Percentiles rank a stretch among this genome's conserved stretches.
Conservation (phyloP, 2,797 vertebrate species). For the Coregonus ussuriensis region DNA sequence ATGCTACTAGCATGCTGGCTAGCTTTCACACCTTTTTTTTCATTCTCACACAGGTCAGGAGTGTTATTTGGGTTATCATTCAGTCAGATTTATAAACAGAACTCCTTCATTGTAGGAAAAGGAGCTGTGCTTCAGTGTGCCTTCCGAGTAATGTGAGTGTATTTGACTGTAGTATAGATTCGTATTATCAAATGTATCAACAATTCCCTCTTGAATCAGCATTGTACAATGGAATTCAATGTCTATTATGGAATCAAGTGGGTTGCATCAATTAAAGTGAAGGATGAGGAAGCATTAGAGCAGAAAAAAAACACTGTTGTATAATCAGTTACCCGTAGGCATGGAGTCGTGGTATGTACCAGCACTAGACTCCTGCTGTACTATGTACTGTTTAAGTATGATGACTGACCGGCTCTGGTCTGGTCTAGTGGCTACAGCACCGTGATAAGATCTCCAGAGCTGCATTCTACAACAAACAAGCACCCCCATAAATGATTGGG, state of each 20-base stretch:
- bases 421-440: slow-evolving; percentile 24
- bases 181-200: background rate
- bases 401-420: slow-evolving; percentile 62
- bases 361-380: slow-evolving; percentile 14
- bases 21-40: slow-evolving; percentile 39
- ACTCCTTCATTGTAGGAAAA: slow-evolving; percentile 59
- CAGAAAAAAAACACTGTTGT: background rate
- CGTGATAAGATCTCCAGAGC: slow-evolving; percentile 75
- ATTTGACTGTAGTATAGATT: background rate
- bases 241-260: background rate
- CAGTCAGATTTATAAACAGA: slow-evolving; percentile 46
- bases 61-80: slow-evolving; percentile 73
- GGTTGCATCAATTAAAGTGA: background rate
- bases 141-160: background rate
- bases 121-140: slow-evolving; percentile 22
- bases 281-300: background rate
- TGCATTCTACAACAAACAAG: slow-evolving; percentile 77
- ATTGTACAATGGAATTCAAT: background rate
- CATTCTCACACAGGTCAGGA: slow-evolving; percentile 57
- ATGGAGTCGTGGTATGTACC: background rate
- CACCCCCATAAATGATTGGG: slow-evolving; percentile 68
- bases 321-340: background rate
- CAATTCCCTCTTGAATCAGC: background rate
- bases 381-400: background rate
- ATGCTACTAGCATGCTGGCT: slow-evolving; percentile 8